phyloP scores from a whole-genome alignment of 2,797 vertebrate genomes.

The Limosa lapponica region DNA sequence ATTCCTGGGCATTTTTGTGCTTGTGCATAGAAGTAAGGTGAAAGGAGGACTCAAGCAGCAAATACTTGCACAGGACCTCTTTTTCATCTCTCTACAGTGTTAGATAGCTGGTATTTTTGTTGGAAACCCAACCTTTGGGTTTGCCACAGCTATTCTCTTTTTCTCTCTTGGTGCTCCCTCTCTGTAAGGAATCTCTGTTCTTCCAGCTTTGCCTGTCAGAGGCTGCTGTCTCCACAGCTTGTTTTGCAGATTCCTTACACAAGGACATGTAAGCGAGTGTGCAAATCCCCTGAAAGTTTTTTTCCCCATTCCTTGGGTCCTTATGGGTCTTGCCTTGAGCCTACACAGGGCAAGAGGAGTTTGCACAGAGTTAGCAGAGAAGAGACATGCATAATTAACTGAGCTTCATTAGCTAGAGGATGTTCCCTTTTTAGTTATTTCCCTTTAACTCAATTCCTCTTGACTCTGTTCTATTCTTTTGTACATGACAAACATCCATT shows the following conservation, averaged over 20 bases:
- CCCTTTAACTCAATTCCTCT: not conserved
- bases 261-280: not conserved
- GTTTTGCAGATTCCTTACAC: not conserved
- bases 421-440: not conserved
- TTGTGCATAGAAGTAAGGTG: not conserved
- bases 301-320: not conserved
- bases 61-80: not conserved
- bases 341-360: not conserved
- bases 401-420: not conserved
- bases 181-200: not conserved
- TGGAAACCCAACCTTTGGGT: not conserved
- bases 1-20: not conserved
- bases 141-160: not conserved
- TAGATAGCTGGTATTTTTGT: not conserved
- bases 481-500: not conserved
- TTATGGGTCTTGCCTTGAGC: not conserved
- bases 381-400: not conserved
- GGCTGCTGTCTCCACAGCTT: not conserved
- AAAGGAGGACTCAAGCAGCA: not conserved
- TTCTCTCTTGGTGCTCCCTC: fast-evolving
- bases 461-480: not conserved
- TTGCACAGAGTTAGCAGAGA: not conserved
- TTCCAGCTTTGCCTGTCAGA: not conserved
- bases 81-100: not conserved
- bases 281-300: fast-evolving